These are phyloP conservation scores for Mormyrops attenuatus DNA, from an alignment of 2,797 vertebrate genomes.

Conservation along the genomic window DNA sequence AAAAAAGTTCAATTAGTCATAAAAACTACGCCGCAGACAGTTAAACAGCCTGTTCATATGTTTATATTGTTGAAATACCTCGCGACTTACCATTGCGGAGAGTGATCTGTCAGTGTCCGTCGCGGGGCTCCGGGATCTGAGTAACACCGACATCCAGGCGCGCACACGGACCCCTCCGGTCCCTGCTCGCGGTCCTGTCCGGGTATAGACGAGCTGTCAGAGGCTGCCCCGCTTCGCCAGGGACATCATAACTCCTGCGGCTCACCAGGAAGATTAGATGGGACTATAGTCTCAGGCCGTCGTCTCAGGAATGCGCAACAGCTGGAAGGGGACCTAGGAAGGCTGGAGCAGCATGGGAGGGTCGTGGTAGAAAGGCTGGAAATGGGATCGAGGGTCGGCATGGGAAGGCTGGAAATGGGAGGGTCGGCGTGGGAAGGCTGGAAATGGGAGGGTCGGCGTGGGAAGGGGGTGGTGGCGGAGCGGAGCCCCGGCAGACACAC, in stretches of 20 bases:
- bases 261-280: background rate
- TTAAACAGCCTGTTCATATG: background rate
- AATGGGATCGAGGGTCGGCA: too few relatives aligned
- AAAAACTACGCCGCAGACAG: background rate
- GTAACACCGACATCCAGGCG: slow-evolving; percentile 11
- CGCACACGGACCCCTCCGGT: slow-evolving; percentile 15
- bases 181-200: slow-evolving; percentile 8
- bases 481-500: background rate
- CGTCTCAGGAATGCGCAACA: slow-evolving; percentile 41
- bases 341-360: background rate
- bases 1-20: background rate
- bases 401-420: too few relatives aligned
- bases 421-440: background rate
- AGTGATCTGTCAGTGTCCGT: slow-evolving; percentile 28
- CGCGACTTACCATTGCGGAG: slow-evolving; percentile 34
- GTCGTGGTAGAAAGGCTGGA: too few relatives aligned
- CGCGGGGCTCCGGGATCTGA: slow-evolving; percentile 22
- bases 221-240: background rate
- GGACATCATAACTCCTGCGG: slow-evolving; percentile 5
- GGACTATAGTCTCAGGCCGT: slow-evolving; percentile 18
- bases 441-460: slow-evolving; percentile 18
- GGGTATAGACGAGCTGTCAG: background rate
- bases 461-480: slow-evolving; percentile 17
- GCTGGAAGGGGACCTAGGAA: slow-evolving; percentile 33
- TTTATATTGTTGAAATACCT: background rate